Conservation (phyloP, 2,113 vertebrate species). For the Drymodes brunneopygia region DNA sequence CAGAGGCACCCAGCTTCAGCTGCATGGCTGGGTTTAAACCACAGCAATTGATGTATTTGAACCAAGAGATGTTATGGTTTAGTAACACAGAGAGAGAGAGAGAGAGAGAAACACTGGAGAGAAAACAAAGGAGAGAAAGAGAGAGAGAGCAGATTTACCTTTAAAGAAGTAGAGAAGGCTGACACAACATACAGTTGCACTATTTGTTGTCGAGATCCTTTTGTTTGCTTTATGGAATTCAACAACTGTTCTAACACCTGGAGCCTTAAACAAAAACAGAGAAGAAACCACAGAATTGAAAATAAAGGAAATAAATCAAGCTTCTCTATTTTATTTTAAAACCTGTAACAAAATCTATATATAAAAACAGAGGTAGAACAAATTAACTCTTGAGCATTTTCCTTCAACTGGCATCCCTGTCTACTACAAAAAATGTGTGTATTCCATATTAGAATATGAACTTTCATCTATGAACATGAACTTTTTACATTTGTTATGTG, state of each 20-base stretch:
- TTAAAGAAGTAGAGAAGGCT: conserved; percentile 84
- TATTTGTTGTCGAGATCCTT: conserved; percentile 83
- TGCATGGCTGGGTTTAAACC: background rate
- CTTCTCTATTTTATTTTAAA: background rate
- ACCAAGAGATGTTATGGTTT: background rate
- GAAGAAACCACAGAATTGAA: background rate
- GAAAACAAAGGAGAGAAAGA: background rate
- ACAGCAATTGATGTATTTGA: background rate
- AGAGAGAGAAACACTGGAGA: background rate
- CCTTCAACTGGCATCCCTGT: background rate
- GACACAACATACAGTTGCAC: conserved; percentile 82
- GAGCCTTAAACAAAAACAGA: conserved; percentile 68
- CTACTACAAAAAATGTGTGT: background rate
- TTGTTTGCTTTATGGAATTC: conserved; percentile 82
- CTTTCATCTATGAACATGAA: background rate
- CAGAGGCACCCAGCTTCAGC: background rate
- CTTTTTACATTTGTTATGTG: background rate
- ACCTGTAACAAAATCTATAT: background rate
- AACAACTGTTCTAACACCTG: conserved; percentile 85
- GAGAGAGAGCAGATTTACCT: conserved; percentile 71
- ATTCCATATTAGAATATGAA: background rate
- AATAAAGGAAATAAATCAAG: background rate
- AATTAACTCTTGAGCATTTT: background rate
- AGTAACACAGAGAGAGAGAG: background rate
- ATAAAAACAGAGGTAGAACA: background rate